Conservation (phyloP, 2,113 vertebrate genomes). For the Microcebus jonahi region DNA sequence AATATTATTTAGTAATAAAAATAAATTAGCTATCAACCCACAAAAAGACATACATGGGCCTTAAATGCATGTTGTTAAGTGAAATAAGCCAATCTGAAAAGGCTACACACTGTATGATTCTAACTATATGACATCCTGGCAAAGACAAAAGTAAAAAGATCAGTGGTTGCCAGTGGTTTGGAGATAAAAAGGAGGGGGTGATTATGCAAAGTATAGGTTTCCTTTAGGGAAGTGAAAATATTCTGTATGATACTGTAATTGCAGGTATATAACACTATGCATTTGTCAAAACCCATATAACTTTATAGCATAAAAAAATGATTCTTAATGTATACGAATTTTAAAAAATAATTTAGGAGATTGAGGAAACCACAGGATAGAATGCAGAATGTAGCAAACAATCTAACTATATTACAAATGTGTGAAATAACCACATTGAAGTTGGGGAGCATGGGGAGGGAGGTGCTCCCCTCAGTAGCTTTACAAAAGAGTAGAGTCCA, state of each 20-base stretch:
- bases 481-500: not conserved
- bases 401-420: not conserved
- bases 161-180: not conserved
- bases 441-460: rapidly evolving
- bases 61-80: not conserved
- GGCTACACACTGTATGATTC: not conserved
- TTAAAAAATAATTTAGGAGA: not conserved
- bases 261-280: no score
- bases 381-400: not conserved
- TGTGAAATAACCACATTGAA: not conserved
- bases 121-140: not conserved
- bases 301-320: not conserved
- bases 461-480: not conserved
- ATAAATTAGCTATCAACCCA: slow-evolving; percentile 1
- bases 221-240: not conserved
- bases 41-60: not conserved
- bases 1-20: not conserved
- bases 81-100: not conserved
- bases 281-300: slow-evolving; percentile 29
- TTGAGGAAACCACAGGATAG: not conserved
- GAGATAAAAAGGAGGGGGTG: not conserved
- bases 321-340: not conserved
- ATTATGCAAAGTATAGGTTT: not conserved
- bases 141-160: not conserved
- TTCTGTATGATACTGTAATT: not conserved